Base-by-base conservation (phyloP, 2,888 invertebrate species). In the Campoplex nolae region DNA sequence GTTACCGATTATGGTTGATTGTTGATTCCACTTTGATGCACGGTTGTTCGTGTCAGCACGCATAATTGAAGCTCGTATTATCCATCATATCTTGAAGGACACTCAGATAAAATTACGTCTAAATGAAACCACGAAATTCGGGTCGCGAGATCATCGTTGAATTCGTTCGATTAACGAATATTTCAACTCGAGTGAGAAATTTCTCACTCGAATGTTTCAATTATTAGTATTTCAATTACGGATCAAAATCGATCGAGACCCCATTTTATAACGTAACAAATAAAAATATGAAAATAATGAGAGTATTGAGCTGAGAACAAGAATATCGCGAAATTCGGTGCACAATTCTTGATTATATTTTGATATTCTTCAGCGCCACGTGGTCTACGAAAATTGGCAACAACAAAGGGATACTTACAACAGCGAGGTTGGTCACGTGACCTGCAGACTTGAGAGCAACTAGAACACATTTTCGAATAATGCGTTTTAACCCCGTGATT, bases 391-490 rank as follows among this genome's bases (percentile, higher is more conserved):
- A 58, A 58, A 9, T 6, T 62, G 8, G 9, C n/a, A n/a, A 54
- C 28, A 51, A 32, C 32, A 28, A 42, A 45, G 23, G 11, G 13
- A 13, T 86, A 88, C 89, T 89, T 56, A 89, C 88, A 70, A 62
- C 82, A 62, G 87, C 82, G 78, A 86, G 79, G 56, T 67, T 78
- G 74, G 85, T 77, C 78, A 87, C 80, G 78, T 82, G 86, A 65
- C 77, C 70, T 28, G 77, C 80, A 71, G 87, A 85, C 68, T 81
- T 77, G 83, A 85, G 77, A 54, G 71, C 74, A 45, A 86, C 76
- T 68, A 83, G 81, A 35, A 89, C 76, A 68, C 88, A 89, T 87
- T 86, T 87, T 42, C 84, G 80, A 32, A 80, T 56, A 11, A 87
- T 48, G 79, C 88, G 71, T 81, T 83, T 87, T 65, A 88, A 54